Conservation (phyloP, 1,140 invertebrate species). For the Batillaria attramentaria region DNA sequence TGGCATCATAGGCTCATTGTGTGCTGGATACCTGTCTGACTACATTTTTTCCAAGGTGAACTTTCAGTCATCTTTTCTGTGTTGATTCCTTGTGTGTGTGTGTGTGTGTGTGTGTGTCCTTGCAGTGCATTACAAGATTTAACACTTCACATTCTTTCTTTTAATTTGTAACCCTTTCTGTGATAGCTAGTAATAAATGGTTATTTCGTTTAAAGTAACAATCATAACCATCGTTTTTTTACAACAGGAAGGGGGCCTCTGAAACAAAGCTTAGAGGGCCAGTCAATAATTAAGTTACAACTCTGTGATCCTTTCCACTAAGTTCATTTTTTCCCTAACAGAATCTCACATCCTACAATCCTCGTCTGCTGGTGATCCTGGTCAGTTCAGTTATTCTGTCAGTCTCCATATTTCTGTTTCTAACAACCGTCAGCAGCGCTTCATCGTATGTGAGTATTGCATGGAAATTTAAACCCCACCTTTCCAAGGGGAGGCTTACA, state of each 20-base stretch:
- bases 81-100: too few relatives aligned
- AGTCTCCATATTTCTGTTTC: constrained; percentile 29
- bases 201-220: neutral
- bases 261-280: neutral
- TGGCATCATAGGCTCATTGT: constrained; percentile 73
- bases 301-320: neutral
- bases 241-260: neutral
- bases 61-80: too few relatives aligned
- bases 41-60: constrained; percentile 64
- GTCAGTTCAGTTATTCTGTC: constrained; percentile 25
- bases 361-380: constrained; percentile 21
- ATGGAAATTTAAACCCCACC: too few relatives aligned
- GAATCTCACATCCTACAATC: neutral
- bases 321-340: constrained; percentile 21
- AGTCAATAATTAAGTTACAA: neutral
- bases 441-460: constrained; percentile 13
- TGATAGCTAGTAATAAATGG: too few relatives aligned
- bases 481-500: too few relatives aligned
- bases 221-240: neutral
- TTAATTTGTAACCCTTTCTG: neutral
- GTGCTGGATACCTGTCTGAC: constrained; percentile 73
- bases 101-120: neutral
- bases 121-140: neutral
- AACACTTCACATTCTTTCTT: neutral
- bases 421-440: constrained; percentile 20